Conservation (phyloP, 2,113 vertebrate species). For the Pheucticus melanocephalus region DNA sequence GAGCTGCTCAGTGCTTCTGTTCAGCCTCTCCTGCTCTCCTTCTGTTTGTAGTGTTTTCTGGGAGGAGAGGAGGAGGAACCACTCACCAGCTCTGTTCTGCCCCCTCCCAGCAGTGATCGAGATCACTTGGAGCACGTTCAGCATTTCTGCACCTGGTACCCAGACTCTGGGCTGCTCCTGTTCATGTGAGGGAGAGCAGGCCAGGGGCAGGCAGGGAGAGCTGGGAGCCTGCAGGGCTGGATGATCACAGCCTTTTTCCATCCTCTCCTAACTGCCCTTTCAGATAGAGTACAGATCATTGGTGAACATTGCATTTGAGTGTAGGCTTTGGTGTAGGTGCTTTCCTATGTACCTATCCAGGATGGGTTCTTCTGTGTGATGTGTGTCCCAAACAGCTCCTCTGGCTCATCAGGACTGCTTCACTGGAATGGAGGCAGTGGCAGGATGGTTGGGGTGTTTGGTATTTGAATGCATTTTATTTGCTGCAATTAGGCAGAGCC, state of each 20-base stretch:
- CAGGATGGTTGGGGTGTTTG: not conserved
- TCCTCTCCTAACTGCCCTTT: not conserved
- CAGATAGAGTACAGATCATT: accelerated
- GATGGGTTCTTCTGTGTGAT: accelerated
- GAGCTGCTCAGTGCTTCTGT: not conserved
- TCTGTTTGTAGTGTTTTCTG: not conserved
- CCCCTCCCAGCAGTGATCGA: not conserved
- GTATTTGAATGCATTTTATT: not conserved
- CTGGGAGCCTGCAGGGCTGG: not conserved
- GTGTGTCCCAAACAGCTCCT: not conserved
- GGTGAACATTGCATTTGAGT: accelerated
- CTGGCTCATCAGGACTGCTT: not conserved
- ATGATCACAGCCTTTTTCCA: accelerated
- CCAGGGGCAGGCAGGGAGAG: not conserved
- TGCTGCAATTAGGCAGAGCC: not conserved
- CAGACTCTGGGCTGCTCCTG: accelerated
- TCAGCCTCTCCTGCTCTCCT: not conserved
- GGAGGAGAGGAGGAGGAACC: not conserved
- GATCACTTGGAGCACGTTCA: accelerated
- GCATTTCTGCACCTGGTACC: not conserved
- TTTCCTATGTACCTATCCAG: accelerated
- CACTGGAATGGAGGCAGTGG: not conserved
- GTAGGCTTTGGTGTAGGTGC: not conserved
- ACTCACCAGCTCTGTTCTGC: not conserved
- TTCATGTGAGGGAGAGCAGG: accelerated